Conservation (phyloP, 2,113 vertebrate genomes). For the Leptocoma aspasia region DNA sequence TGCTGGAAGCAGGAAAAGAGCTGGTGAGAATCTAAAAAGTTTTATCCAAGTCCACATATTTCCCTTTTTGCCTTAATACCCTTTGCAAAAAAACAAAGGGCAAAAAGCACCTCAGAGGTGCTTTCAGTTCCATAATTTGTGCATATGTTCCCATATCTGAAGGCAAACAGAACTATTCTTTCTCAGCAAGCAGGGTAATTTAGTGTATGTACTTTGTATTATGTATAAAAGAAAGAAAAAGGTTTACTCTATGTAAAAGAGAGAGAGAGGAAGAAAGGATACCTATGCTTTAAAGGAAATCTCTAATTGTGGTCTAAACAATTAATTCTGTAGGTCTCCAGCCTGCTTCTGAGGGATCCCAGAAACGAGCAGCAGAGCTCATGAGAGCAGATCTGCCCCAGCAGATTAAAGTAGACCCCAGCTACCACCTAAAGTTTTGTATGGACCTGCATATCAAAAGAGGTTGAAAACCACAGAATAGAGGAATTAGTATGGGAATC, state of each 20-base stretch:
- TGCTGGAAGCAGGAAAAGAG: slow-evolving; percentile 44
- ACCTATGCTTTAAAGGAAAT: not conserved
- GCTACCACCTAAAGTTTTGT: not conserved
- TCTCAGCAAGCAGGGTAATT: not conserved
- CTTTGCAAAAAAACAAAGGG: not conserved
- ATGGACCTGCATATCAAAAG: not conserved
- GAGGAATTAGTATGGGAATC: not conserved
- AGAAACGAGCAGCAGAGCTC: not conserved
- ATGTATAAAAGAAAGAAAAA: not conserved
- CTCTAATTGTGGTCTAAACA: not conserved
- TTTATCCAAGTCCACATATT: slow-evolving; percentile 6
- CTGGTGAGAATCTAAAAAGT: slow-evolving; percentile 35
- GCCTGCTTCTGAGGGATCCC: not conserved
- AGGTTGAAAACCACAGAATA: not conserved
- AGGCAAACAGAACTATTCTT: not conserved
- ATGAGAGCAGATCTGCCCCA: not conserved
- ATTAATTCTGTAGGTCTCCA: not conserved
- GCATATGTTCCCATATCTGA: not conserved
- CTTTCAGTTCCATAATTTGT: not conserved
- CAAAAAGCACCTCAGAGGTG: not conserved
- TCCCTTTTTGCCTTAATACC: not conserved
- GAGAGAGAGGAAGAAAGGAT: not conserved
- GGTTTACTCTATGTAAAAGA: not conserved
- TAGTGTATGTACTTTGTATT: not conserved
- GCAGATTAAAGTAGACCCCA: not conserved